Base-by-base conservation (phyloP, 2,797 vertebrate genomes). In the Microctenopoma lineatum region DNA sequence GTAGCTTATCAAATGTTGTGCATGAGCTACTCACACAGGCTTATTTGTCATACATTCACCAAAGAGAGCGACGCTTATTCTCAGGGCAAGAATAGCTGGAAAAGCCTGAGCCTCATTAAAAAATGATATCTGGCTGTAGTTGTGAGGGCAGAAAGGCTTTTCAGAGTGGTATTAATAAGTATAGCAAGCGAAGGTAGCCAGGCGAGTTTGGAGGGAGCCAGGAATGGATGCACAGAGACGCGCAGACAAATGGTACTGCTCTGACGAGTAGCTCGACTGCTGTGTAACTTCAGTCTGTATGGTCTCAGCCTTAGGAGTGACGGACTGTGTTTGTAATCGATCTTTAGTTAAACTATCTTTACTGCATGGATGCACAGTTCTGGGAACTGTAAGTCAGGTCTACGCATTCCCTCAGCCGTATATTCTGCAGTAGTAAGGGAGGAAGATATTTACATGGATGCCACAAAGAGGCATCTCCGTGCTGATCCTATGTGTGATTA, bases 61-160 rank as follows among this genome's bases (percentile, higher is more conserved):
- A 41, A 15, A 39, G 14, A 66, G n/a, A 58, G 32, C 51, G 44
- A 36, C 45, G 46, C 61, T 50, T 62, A 32, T 38, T 38, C 11
- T 15, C 15, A 48, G 50, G 58, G 70, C 57, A 61, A 42, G 70
- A 65, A 66, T 69, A 75, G 38, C 59, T 66, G 18, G 44, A 47
- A 73, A 75, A 56, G 66, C 54, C 51, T 21, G 70, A 25, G 70
- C 36, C 36, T 81, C 53, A 66, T 88, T 62, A 59, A 65, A 75
- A 73, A 44, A 77, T 42, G 2, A 59, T 67, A 39, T 18, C 60
- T 64, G 51, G 48, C 51, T 66, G 10, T 53, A 65, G 63, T 53
- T 73, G 11, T 58, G 41, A 66, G 52, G 54, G 26, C 45, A 36
- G 45, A 55, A 38, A 50, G 8, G 27, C 32, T 63, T 78, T 73